Evolutionary conservation across 2,113 vertebrate genomes (phyloP).

Genomic region (Sander vitreus): DNA sequence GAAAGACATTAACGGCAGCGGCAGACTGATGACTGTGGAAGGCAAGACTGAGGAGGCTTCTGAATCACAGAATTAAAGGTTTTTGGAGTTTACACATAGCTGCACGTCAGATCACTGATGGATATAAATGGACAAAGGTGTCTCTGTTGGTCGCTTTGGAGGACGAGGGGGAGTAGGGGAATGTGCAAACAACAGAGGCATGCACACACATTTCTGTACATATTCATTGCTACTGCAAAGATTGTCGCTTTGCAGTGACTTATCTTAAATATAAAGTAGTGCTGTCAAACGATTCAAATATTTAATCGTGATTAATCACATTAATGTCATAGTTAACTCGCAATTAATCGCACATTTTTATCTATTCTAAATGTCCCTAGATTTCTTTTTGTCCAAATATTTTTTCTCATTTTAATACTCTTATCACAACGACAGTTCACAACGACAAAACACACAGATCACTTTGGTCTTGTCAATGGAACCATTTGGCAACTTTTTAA

Average conservation of each 20-base stretch:
- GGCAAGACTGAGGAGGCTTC: slow-evolving; percentile 55
- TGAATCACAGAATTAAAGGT: slow-evolving; percentile 76
- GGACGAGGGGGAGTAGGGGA: slow-evolving; percentile 1
- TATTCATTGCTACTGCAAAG: background rate
- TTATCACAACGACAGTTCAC: too few relatives aligned
- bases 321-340: too few relatives aligned
- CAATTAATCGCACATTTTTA: too few relatives aligned
- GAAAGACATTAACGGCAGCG: slow-evolving; percentile 73
- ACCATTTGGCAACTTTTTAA: too few relatives aligned
- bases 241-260: background rate
- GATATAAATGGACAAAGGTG: slow-evolving; percentile 63
- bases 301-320: too few relatives aligned
- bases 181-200: slow-evolving; percentile 30
- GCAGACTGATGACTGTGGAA: slow-evolving; percentile 71
- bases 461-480: too few relatives aligned
- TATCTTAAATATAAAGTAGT: background rate
- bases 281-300: too few relatives aligned
- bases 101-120: slow-evolving; percentile 55
- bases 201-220: background rate
- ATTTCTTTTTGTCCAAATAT: too few relatives aligned
- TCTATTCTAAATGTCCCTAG: too few relatives aligned
- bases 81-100: slow-evolving; percentile 69
- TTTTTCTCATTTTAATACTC: too few relatives aligned
- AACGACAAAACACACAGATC: too few relatives aligned
- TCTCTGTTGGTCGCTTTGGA: slow-evolving; percentile 48